A percentile compares a stretch with the other conserved stretches of the same genome.
phyloP scores from a whole-genome alignment of 2,113 vertebrate genomes.

The Baryphthengus martii region DNA sequence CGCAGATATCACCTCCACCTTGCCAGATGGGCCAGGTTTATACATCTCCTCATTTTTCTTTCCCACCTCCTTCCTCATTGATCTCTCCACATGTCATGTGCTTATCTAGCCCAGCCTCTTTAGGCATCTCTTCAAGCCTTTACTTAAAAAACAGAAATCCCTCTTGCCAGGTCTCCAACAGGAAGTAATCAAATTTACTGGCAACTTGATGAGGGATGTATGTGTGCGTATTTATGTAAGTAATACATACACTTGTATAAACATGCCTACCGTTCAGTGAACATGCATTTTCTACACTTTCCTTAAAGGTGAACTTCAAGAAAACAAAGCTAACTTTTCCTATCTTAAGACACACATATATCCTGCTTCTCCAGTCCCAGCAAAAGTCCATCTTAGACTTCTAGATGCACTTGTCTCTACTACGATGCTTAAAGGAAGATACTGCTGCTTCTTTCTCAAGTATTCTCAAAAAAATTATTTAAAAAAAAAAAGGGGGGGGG shows the following conservation, averaged over 20 bases:
- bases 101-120: slow-evolving; percentile 24
- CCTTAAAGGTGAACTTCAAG: background rate
- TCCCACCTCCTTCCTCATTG: background rate
- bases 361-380: background rate
- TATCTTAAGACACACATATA: background rate
- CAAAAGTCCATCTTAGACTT: background rate
- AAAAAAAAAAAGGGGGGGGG: too few species aligned
- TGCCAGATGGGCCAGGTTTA: background rate
- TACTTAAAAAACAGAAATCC: slow-evolving; percentile 14
- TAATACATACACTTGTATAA: background rate
- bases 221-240: background rate
- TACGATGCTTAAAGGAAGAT: background rate
- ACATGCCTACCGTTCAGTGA: background rate
- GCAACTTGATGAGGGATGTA: background rate
- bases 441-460: background rate
- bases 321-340: background rate
- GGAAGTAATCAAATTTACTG: slow-evolving; percentile 26
- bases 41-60: background rate
- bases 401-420: rapidly evolving
- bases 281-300: background rate
- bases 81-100: background rate
- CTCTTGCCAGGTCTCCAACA: background rate
- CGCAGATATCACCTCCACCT: background rate
- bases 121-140: background rate
- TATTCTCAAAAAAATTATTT: too few species aligned